Evolutionary conservation across 1,140 invertebrate species (phyloP), one percentile per base, ranked within the genome.

Genomic region (Bombus waltoni): DNA sequence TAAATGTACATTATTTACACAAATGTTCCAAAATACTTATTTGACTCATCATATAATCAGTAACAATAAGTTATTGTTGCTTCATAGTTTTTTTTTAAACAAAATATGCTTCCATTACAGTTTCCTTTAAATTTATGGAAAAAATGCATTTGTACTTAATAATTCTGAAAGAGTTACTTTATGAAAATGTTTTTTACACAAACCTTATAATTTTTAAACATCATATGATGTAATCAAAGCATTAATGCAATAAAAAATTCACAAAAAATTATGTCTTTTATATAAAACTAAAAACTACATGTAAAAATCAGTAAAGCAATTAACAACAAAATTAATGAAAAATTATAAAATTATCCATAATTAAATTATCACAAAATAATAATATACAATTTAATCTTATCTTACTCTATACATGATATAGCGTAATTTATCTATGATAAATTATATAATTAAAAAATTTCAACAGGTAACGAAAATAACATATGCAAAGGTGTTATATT

Each of bases 1-100:
- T 88, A 92, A 90, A 94, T 75, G 70, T 88, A 92, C 83, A 91
- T 93, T 93, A 92, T 93, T 94, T 93, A 77, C 77, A 92, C 89
- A 93, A 91, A 88, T 93, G 90, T 91, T 89, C 40, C 25, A 47
- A 79, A 73, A 82, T 62, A 71, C 59, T 84, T 35, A 15, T 77
- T 70, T 44, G 66, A 81, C 71, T 32, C 47, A 81, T 57, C 75
- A 68, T 73, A 28, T 22, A 59, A 44, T 18, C 15, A 44, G 65
- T 82, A 76, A 80, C n/a, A 47, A 65, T 57, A 40, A 89, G 40
- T 74, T 73, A 57, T 75, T 22, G 11, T 40, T 32, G 2, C 32
- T 72, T n/a, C 68, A 9, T 53, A 32, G 66, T 47, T 74, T n/a
- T 59, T 59, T 66, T 28, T 53, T 32, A 35, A 75, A 15, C 59